Base-by-base conservation (phyloP, 2,113 vertebrate genomes). In the Thamnaconus septentrionalis region DNA sequence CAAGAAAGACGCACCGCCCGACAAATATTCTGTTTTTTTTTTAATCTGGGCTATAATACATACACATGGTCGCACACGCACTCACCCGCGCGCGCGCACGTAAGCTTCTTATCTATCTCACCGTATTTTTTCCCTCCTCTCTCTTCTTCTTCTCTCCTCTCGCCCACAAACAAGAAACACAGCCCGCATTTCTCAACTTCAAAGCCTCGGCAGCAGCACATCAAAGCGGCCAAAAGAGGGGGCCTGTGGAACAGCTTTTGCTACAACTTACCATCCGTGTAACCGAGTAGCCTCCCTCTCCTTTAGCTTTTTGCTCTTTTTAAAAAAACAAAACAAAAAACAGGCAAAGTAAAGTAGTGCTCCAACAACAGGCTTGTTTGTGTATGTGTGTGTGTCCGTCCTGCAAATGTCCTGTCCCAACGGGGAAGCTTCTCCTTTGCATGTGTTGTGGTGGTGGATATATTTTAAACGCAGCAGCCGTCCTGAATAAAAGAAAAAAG, bases 221-320 rank as follows among this genome's bases (percentile, higher is more conserved):
- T 94, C 90, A 94, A 94, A 94, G 91, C 87, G 72, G 83, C 80
- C 78, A 53, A 63, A 79, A 86, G 85, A 74, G 78, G 83, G 87
- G 88, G 90, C 83, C 86, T 68, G 84, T 82, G 61, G 85, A 87
- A 69, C 79, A 75, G 83, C 88, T 89, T 88, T 31, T 76, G 86
- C 84, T 61, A 66, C 74, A 92, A 92, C 94, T 94, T 89, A 94
- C 94, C 94, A 90, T 91, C 76, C 90, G 85, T 88, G 88, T 79
- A 76, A 48, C 61, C 61, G 59, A 75, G 56, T 41, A 64, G 61
- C 64, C 71, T 73, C 64, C 54, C 55, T 64, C 69, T 78, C 57
- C 55, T 61, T 81, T 75, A 71, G 73, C 65, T 66, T 57, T 6
- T 31, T 31, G 18, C 18, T 31, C 18, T 31, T 31, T 31, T n/a